Base-by-base conservation (phyloP, 1,140 invertebrate species). In the Hylaeus anthracinus region DNA sequence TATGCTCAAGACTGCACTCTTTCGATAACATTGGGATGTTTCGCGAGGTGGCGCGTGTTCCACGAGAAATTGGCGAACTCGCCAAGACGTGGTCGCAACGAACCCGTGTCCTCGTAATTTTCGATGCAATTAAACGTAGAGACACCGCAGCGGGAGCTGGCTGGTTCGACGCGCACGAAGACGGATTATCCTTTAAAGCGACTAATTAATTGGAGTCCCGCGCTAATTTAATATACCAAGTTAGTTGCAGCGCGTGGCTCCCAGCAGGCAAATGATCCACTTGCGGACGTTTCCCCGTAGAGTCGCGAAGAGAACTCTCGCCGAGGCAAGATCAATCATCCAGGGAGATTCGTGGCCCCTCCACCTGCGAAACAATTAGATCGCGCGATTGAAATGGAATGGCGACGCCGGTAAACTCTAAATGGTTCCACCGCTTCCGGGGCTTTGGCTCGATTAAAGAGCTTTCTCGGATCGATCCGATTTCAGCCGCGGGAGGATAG, bases 221-320 rank as follows among this genome's bases (percentile, higher is more conserved):
- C 71, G 73, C 70, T 90, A 80, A 89, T 89, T 90, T 84, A 88
- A 88, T 79, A 81, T 64, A 84, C 56, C 26, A 78, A 82, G 72
- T 90, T 78, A 74, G 56, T 84, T 43, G 45, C 45, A 37, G 48
- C 53, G 45, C 71, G 66, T 71, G 74, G 65, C 71, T 76, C 48
- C 48, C 81, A 58, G 43, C 65, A 10, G 43, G 5, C 67, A 75
- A 89, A 85, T 86, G 86, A 87, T 82, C 81, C 77, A 83, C 75
- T 72, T 73, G 67, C 74, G 79, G 77, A 86, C 83, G 56, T 63
- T 61, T 70, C 76, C 60, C 69, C 1, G 53, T 45, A 48, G 82
- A 80, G 51, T 64, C 72, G 39, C 61, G 53, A 61, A 72, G 66
- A 74, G 65, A 39, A 64, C 41, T n/a, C 51, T 82, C 75, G 39